A percentile compares a stretch with the other conserved stretches of the same genome.
Conservation (phyloP, 2,888 invertebrate species). For the Phymatocera aterrima region DNA sequence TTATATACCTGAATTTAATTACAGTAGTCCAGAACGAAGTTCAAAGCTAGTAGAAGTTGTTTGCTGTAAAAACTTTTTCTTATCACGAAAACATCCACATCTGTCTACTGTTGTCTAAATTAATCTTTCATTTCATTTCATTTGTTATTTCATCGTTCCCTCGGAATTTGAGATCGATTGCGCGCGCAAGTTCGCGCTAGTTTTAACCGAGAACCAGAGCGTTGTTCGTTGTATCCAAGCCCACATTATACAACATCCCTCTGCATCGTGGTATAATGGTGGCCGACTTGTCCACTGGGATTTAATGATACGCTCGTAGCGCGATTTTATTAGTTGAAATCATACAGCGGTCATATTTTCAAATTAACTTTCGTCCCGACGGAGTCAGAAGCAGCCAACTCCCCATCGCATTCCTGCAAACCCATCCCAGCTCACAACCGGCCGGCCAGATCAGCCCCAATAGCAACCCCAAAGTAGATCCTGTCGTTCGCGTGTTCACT, state of each 20-base stretch:
- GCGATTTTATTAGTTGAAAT: constrained; percentile 43
- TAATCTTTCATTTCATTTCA: neutral
- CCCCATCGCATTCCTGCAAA: constrained; percentile 32
- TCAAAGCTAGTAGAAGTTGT: constrained; percentile 33
- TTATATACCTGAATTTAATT: constrained; percentile 35
- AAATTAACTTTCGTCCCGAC: constrained; percentile 40
- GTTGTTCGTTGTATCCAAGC: constrained; percentile 23
- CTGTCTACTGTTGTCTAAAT: neutral
- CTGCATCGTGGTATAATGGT: constrained; percentile 4
- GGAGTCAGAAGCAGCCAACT: constrained; percentile 26
- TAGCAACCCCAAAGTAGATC: constrained; percentile 31
- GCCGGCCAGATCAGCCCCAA: constrained; percentile 37
- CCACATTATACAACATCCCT: constrained; percentile 14
- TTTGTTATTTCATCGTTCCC: neutral
- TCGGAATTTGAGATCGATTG: constrained; percentile 1
- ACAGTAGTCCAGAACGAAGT: constrained; percentile 36
- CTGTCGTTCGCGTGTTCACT: constrained; percentile 27
- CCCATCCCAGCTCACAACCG: constrained; percentile 32
- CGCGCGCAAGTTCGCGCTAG: too few species aligned
- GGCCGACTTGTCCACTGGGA: constrained; percentile 37
- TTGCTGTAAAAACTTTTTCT: neutral
- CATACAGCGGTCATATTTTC: constrained; percentile 43
- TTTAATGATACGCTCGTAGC: constrained; percentile 41
- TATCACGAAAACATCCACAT: neutral
- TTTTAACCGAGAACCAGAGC: neutral